phyloP scores from a whole-genome alignment of 2,888 invertebrate genomes.

The Ethmia dodecea region DNA sequence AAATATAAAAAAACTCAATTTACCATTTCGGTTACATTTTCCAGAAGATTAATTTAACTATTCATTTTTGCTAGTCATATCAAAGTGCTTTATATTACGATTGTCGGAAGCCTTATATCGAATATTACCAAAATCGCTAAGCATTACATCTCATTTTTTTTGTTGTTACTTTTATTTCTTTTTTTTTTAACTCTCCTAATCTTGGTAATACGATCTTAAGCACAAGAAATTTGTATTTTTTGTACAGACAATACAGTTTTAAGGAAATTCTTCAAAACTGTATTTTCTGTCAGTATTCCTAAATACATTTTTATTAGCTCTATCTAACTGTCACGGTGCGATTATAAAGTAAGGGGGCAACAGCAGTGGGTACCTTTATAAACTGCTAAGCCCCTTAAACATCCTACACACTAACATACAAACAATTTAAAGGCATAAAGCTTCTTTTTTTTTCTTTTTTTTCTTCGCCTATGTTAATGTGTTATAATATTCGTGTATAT shows the following conservation, averaged over 20 bases:
- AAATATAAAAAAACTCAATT: constrained; percentile 37
- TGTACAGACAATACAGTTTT: constrained; percentile 32
- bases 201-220: constrained; percentile 62
- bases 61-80: constrained; percentile 15
- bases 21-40: no score
- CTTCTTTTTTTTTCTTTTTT: constrained; percentile 62
- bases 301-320: constrained; percentile 54
- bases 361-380: constrained; percentile 55
- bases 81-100: constrained; percentile 34
- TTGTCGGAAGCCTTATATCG: constrained; percentile 52
- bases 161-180: constrained; percentile 26
- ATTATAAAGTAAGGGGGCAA: constrained; percentile 49
- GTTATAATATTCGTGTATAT: constrained; percentile 73
- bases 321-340: constrained; percentile 68
- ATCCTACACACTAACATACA: constrained; percentile 65
- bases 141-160: constrained; percentile 40
- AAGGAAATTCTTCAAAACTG: constrained; percentile 27
- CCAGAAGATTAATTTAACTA: constrained; percentile 15
- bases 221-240: constrained; percentile 40
- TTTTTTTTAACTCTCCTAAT: constrained; percentile 43
- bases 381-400: constrained; percentile 49
- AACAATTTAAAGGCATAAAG: constrained; percentile 74
- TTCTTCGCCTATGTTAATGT: constrained; percentile 63
- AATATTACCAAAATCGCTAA: constrained; percentile 52
- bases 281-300: constrained; percentile 37